Percentiles rank a stretch among this genome's conserved stretches.
phyloP scores from a whole-genome alignment of 2,888 invertebrate genomes.

The Cinara cedri region DNA sequence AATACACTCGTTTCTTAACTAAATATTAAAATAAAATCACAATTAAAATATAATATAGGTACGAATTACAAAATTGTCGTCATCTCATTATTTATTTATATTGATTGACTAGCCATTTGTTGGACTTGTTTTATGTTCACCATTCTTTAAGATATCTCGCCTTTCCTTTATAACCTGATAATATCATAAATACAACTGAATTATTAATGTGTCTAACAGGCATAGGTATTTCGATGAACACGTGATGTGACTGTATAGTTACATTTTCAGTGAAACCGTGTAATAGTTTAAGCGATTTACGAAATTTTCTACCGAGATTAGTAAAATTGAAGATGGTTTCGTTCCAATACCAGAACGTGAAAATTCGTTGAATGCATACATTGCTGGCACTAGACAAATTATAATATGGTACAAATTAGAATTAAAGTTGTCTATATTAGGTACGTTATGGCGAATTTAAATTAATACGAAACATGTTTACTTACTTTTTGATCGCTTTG shows the following conservation, averaged over 20 bases:
- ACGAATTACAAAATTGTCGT: too few species aligned
- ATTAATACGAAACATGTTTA: background rate
- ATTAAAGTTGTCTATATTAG: background rate
- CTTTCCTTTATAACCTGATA: slow-evolving; percentile 33
- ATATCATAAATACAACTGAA: background rate
- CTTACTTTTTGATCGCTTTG: slow-evolving; percentile 49
- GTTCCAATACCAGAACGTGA: slow-evolving; percentile 53
- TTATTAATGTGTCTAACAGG: background rate
- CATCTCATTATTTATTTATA: background rate
- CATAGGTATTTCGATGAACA: background rate
- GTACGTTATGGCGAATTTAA: too few species aligned
- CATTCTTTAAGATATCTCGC: slow-evolving; percentile 1
- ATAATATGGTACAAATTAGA: background rate
- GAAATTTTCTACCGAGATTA: slow-evolving; percentile 37
- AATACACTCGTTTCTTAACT: too few species aligned
- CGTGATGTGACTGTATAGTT: too few species aligned
- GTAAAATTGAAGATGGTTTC: slow-evolving; percentile 49
- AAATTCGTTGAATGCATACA: slow-evolving; percentile 31
- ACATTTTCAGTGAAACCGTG: slow-evolving; percentile 47
- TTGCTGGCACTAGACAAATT: slow-evolving; percentile 29
- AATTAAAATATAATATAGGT: too few species aligned
- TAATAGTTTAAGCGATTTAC: slow-evolving; percentile 35
- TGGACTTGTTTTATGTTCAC: background rate
- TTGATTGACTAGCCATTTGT: slow-evolving; percentile 20
- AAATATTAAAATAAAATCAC: too few species aligned